Base-by-base conservation (phyloP, 2,113 vertebrate genomes). In the Crypturellus undulatus region DNA sequence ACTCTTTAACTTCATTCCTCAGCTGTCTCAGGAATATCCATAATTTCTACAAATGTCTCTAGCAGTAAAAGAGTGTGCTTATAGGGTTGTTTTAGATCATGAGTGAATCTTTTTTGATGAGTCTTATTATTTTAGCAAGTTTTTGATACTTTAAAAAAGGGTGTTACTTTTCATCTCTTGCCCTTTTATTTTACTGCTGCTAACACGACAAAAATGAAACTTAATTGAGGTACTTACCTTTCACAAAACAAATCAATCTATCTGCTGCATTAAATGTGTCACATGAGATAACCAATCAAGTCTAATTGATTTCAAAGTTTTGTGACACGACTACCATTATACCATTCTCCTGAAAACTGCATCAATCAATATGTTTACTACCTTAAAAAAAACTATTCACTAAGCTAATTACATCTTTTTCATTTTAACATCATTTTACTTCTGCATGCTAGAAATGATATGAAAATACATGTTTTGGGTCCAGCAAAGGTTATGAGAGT, bases 181-280 rank as follows among this genome's bases (percentile, higher is more conserved):
- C 3, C 24, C 45, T 24, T 85, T 92, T 84, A 75, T 95, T 96
- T 96, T 26, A 75, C 90, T 96, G 60, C 69, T 96, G 69, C 69
- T 69, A 97, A 86, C 71, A 92, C 93, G 96, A 94, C 87, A 98
- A 92, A 97, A 96, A 94, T 90, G 93, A 97, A 97, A 92, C 76
- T 92, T 96, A 96, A 96, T 96, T 96, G 60, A 97, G 97, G 80
- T 94, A 97, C 78, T 97, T 96, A 90, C 52, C 56, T 94, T 84
- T 68, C 89, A 93, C 90, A 96, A 98, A 98, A 96, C 89, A 97
- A 93, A 98, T 98, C 97, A 97, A 97, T 98, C 90, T 92, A 42
- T 42, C 40, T 42, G 59, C 89, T 97, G 88, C 92, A 97, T 97
- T 97, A 96, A 89, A 94, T 90, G 56, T 95, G 82, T 94, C 96